Conservation (phyloP, 2,797 vertebrate species). For the Taenioides sp. region DNA sequence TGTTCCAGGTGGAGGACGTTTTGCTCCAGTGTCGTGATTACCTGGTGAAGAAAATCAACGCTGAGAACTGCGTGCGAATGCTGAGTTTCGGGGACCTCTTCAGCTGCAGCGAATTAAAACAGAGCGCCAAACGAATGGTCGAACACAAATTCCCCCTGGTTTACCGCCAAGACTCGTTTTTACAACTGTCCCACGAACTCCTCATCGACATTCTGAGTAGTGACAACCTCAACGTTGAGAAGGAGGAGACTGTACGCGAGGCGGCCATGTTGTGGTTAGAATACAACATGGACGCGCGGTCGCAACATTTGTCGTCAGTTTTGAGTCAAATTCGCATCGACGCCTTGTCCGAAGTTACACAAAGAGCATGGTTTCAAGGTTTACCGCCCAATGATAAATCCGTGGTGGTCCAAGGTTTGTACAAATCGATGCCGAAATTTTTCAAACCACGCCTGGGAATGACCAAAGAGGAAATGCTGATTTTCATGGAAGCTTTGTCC, state of each 20-base stretch:
- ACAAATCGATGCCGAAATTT: conserved; percentile 99
- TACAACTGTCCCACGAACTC: conserved; percentile 95
- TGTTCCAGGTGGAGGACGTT: conserved; percentile 91
- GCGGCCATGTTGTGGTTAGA: conserved; percentile 98
- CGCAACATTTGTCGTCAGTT: conserved; percentile 96
- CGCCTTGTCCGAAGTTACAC: conserved; percentile 96
- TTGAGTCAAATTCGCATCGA: conserved; percentile 98
- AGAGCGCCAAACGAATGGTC: conserved; percentile 96
- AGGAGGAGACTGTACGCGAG: conserved; percentile 97
- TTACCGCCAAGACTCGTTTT: conserved; percentile 94
- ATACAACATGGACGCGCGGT: conserved; percentile 94
- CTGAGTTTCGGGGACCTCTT: conserved; percentile 96
- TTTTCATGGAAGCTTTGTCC: conserved; percentile 93
- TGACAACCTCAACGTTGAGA: conserved; percentile 98
- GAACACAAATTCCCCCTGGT: conserved; percentile 98
- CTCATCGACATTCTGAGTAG: conserved; percentile 95
- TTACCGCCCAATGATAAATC: conserved; percentile 97
- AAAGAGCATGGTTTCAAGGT: conserved; percentile 98
- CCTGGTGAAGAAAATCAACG: conserved; percentile 97
- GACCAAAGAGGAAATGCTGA: conserved; percentile 99
- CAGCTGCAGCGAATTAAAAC: conserved; percentile 96
- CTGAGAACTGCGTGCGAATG: conserved; percentile 95
- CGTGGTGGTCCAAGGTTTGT: conserved; percentile 96
- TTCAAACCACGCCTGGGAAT: conserved; percentile 97
- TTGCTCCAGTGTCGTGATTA: conserved; percentile 93